phyloP scores from a whole-genome alignment of 2,113 vertebrate genomes.

The Dicentrarchus labrax region DNA sequence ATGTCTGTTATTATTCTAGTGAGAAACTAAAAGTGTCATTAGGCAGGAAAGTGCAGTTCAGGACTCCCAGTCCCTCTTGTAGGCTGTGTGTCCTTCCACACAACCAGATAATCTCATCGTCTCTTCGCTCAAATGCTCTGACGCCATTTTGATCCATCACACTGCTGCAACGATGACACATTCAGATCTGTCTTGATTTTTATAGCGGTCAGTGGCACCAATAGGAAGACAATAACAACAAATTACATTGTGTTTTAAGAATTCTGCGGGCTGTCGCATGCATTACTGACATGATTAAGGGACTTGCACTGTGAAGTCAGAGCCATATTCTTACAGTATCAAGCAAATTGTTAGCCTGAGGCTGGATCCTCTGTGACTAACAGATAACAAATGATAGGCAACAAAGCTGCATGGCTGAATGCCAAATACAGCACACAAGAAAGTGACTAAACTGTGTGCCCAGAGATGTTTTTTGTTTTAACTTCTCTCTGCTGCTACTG shows the following conservation, averaged over 20 bases:
- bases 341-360: constrained; percentile 14
- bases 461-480: background rate
- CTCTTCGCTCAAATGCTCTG: constrained; percentile 62
- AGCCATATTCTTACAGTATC: constrained; percentile 19
- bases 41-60: constrained; percentile 10
- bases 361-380: constrained; percentile 25
- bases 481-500: background rate
- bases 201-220: constrained; percentile 13
- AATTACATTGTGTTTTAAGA: background rate
- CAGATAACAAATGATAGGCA: constrained; percentile 26
- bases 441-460: background rate
- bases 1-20: background rate
- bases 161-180: constrained; percentile 45
- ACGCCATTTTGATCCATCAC: constrained; percentile 79
- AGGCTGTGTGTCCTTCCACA: constrained; percentile 65
- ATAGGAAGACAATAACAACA: constrained; percentile 7
- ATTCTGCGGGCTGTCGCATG: constrained; percentile 4
- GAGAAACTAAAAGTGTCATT: constrained; percentile 16
- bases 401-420: constrained; percentile 18
- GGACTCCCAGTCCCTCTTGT: constrained; percentile 21
- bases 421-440: background rate
- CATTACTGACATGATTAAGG: constrained; percentile 11
- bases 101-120: constrained; percentile 74
- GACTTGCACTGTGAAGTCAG: constrained; percentile 1
- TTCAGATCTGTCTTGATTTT: constrained; percentile 61